Evolutionary conservation across 2,797 vertebrate species (phyloP).

Genomic region (Tapirus indicus): DNA sequence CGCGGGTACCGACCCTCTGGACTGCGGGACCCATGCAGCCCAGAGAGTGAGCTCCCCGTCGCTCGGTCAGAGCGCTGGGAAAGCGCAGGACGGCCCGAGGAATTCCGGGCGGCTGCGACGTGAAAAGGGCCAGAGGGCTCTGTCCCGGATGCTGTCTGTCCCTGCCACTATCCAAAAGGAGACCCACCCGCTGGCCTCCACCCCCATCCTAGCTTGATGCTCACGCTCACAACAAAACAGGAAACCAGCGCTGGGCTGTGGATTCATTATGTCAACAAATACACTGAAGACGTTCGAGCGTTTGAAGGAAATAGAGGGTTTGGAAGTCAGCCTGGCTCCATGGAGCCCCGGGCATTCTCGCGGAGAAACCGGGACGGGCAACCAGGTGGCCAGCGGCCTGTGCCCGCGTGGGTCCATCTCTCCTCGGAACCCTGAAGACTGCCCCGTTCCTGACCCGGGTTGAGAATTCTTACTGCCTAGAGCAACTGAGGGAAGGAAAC

Average conservation of each 20-base stretch:
- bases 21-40: too few relatives aligned
- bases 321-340: background rate
- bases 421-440: background rate
- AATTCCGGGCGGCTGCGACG: background rate
- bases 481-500: background rate
- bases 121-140: background rate
- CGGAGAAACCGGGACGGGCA: background rate
- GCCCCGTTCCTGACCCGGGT: background rate
- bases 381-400: constrained; percentile 3
- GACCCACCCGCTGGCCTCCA: background rate
- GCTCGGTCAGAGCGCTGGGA: background rate
- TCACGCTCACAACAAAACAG: constrained; percentile 71
- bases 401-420: background rate
- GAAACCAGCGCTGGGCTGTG: constrained; percentile 66
- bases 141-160: background rate
- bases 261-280: constrained; percentile 72
- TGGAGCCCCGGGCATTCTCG: background rate
- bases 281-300: background rate
- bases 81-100: background rate
- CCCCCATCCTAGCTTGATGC: background rate
- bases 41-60: background rate
- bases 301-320: constrained; percentile 43
- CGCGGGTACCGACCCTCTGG: background rate
- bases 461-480: background rate
- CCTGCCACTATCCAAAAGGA: background rate